Percentiles rank a stretch among this genome's conserved stretches.
Conservation (phyloP, 2,797 vertebrate genomes). For the Chelonia mydas region DNA sequence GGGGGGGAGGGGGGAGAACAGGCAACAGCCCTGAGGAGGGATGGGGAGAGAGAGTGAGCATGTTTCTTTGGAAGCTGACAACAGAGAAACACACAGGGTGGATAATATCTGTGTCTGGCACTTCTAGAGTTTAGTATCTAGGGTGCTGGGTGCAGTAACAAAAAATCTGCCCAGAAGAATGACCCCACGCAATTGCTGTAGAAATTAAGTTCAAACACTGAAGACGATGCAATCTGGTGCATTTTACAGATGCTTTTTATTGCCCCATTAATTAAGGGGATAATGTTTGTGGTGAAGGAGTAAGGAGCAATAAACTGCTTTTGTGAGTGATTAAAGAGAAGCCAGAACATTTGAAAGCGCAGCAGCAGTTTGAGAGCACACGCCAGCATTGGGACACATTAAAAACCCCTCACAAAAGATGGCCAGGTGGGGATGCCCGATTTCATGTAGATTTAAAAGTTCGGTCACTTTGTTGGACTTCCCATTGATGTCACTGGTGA, state of each 20-base stretch:
- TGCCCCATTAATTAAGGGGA: conserved; percentile 42
- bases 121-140: not conserved
- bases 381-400: fast-evolving
- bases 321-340: conserved; percentile 36
- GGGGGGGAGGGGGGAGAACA: not conserved
- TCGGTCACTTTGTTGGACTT: not conserved
- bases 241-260: conserved; percentile 31
- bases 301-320: conserved; percentile 41
- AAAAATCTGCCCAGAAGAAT: not conserved
- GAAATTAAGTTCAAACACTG: not conserved
- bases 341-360: not conserved
- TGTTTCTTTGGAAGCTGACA: not conserved
- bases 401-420: not conserved
- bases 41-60: fast-evolving
- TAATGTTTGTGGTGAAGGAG: conserved; percentile 36
- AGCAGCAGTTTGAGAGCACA: not conserved
- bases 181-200: not conserved
- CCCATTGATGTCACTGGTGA: not conserved
- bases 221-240: not conserved
- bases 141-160: not conserved
- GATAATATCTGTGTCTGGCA: not conserved
- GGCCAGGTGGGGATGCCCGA: not conserved
- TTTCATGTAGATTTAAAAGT: not conserved
- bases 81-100: not conserved
- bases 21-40: not conserved